A percentile compares a stretch with the other conserved stretches of the same genome.
Evolutionary conservation across 2,888 invertebrate genomes (phyloP).

Genomic region (Amiota minor): DNA sequence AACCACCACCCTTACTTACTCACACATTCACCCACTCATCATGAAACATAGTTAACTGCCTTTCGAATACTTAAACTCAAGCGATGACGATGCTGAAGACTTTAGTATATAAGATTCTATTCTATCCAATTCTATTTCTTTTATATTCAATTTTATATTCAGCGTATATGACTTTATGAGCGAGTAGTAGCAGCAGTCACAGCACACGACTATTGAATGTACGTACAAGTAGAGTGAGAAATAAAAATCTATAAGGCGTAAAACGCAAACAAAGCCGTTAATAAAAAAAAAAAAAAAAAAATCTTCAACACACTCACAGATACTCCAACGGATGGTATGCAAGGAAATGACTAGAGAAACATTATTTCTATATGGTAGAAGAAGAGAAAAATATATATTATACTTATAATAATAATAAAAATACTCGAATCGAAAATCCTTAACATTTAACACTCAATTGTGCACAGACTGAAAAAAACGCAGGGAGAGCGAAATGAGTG

Average conservation of each 20-base stretch:
- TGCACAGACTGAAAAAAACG: conserved; percentile 9
- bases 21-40: not conserved
- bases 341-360: too few species aligned
- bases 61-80: too few species aligned
- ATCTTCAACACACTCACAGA: not conserved
- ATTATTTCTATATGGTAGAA: not conserved
- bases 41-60: not conserved
- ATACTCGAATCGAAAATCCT: conserved; percentile 2
- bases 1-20: too few species aligned
- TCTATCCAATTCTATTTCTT: not conserved
- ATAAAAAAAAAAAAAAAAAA: conserved; percentile 15
- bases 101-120: too few species aligned
- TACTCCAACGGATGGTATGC: not conserved
- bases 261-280: conserved; percentile 30
- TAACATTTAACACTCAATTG: conserved; percentile 23
- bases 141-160: conserved; percentile 10
- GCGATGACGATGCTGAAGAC: too few species aligned
- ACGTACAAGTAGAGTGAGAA: too few species aligned
- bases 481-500: not conserved
- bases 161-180: conserved; percentile 8
- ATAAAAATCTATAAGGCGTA: conserved; percentile 30
- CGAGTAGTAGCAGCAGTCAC: not conserved
- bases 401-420: not conserved
- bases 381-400: not conserved
- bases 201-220: too few species aligned